These are phyloP conservation scores for Diglossa cyanea DNA, from an alignment of 2,797 vertebrate genomes.

Conservation along the genomic window DNA sequence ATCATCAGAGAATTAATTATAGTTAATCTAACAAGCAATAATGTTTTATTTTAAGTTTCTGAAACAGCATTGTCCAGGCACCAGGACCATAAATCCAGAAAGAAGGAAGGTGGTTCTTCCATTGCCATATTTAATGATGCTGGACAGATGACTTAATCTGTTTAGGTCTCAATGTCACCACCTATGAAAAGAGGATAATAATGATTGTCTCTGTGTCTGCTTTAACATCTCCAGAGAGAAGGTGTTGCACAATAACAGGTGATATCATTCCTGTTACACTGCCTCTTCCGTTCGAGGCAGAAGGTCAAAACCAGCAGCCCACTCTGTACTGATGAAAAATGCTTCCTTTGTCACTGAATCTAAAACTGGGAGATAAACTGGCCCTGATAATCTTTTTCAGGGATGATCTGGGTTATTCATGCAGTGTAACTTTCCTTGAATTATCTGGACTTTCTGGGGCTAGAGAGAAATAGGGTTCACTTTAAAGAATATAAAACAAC, in stretches of 20 bases:
- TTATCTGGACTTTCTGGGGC: background rate
- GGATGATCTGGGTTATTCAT: background rate
- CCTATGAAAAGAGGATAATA: background rate
- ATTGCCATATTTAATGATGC: background rate
- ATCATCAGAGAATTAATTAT: background rate
- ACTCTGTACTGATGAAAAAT: background rate
- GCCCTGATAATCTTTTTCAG: background rate
- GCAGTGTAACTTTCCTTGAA: background rate
- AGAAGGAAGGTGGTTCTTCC: background rate
- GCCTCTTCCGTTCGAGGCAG: background rate
- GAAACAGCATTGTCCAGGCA: background rate
- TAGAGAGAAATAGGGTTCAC: accelerated
- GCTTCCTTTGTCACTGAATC: background rate
- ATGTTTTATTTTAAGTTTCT: background rate
- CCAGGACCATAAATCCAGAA: background rate
- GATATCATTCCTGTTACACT: background rate
- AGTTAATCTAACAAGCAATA: background rate
- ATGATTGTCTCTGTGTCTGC: background rate
- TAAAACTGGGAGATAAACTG: background rate
- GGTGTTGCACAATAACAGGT: background rate
- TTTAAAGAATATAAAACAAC: background rate
- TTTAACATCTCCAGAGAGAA: background rate
- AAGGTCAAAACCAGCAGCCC: background rate
- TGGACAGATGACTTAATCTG: background rate
- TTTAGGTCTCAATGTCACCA: background rate